Base-by-base conservation (phyloP, 2,113 vertebrate genomes). In the Tamias sibiricus region DNA sequence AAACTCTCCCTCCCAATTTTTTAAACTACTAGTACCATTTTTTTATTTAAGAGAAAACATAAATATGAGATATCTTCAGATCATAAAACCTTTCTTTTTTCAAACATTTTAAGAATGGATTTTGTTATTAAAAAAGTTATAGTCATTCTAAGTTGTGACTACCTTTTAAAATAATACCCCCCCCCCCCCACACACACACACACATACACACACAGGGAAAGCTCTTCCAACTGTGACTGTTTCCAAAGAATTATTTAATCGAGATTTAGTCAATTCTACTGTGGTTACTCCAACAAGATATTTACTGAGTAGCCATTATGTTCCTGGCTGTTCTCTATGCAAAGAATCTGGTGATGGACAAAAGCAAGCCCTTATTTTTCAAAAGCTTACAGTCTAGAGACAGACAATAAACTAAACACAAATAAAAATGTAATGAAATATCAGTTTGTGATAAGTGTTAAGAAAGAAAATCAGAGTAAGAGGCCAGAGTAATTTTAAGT, bases 11-110 rank as follows among this genome's bases (percentile, higher is more conserved):
- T 62, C 13, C 54, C 19, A 49, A 19, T 32, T 82, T 90, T 93
- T 19, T 5, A 74, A 93, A 75, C 22, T 26, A 24, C 52, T 74
- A 32, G 8, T 49, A 8, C 42, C 37, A n/a, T n/a, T 71, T 52
- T 93, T 47, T 37, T 81, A 40, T 95, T 94, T 87, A 93, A 76
- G 24, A 90, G 40, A 91, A 87, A 91, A 69, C n/a, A 24, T 79
- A 77, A 92, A 62, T 71, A 40, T 54, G 52, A 94, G 37, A 32
- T 87, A 72, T 52, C 0, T 64, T 92, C 8, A 93, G 64, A 82
- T 24, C 49, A 90, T 80, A 44, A 75, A 76, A 77, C 17, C 0
- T 83, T 74, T 94, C 28, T 92, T 89, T 44, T 42, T 77, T 95
- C 8, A 82, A 22, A 37, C 19, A 8, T 91, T 87, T 44, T 47